phyloP scores from a whole-genome alignment of 1,140 invertebrate genomes.

The Papilio machaon region DNA sequence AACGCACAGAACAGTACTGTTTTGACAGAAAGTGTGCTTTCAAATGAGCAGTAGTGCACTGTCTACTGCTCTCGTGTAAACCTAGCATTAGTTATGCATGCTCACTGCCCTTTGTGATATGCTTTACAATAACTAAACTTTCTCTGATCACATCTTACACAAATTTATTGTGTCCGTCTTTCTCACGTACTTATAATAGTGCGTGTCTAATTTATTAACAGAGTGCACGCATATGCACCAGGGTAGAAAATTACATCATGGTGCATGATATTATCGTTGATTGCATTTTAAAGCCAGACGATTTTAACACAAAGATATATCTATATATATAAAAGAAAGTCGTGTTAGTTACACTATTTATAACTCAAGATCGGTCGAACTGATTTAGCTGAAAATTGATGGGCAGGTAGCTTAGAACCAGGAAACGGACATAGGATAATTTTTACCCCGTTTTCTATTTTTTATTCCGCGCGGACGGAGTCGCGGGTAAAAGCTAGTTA shows the following conservation, averaged over 20 bases:
- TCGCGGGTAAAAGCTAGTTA: too few relatives aligned
- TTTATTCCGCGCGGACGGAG: too few relatives aligned
- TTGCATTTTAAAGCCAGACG: background rate
- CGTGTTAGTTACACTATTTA: too few relatives aligned
- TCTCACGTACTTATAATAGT: constrained; percentile 10
- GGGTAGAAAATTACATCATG: background rate
- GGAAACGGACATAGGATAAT: too few relatives aligned
- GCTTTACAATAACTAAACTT: constrained; percentile 25
- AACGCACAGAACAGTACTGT: too few relatives aligned
- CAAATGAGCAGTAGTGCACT: background rate
- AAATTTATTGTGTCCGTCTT: constrained; percentile 4
- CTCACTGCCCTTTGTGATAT: constrained; percentile 6
- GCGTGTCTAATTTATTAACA: background rate
- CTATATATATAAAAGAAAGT: too few relatives aligned
- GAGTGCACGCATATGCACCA: background rate
- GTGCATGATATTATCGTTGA: background rate
- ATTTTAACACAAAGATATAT: background rate
- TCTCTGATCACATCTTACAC: constrained; percentile 25
- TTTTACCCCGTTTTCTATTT: too few relatives aligned
- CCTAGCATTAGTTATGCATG: background rate
- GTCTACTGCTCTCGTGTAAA: background rate
- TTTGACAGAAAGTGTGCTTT: background rate
- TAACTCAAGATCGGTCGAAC: too few relatives aligned
- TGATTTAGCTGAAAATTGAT: too few relatives aligned
- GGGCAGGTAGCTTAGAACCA: too few relatives aligned